Base-by-base conservation (phyloP, 2,888 invertebrate species). In the Steinernema carpocapsae region DNA sequence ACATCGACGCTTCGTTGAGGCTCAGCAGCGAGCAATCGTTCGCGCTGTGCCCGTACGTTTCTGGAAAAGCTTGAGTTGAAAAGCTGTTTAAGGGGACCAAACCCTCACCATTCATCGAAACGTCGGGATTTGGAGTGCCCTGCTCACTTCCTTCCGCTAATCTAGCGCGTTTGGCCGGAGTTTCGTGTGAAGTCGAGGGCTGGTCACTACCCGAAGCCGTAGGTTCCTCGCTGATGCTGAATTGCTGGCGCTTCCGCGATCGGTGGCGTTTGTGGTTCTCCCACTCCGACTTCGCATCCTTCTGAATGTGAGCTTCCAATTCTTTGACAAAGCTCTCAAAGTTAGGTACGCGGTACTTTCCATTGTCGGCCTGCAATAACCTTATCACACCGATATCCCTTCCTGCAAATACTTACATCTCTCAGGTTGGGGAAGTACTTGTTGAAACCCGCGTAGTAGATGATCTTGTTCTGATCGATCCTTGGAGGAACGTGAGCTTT, bases 401-500 rank as follows among this genome's bases (percentile, higher is more conserved):
- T 37, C 4, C 2, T 4, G 19, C 17, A 48, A 19, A 48, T 19
- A 56, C 32, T 6, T 32, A 64, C 64, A 17, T 64, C 64, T 29
- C 29, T 26, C 26, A 64, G 32, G 29, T 37, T 37, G 37, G 10
- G 12, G 32, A 64, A 64, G 37, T 64, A 37, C 37, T 64, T 64
- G 64, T 64, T 64, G 64, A 32, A 64, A 26, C 64, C 64, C 24
- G 29, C 64, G 37, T 64, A 64, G 17, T 26, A 64, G 17, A 64
- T 64, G 24, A 64, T 64, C 64, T 64, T 29, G 12, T 37, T 26
- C 64, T n/a, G 24, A 29, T 32, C 17, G 17, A 64, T 14, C 26
- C 26, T 64, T 4, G 64, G 64, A 12, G 32, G 17, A 2, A 32
- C 64, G 19, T 29, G 29, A 12, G 64, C 14, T n/a, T 64, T 64